Conservation (phyloP, 2,797 vertebrate species). For the Bradypodion pumilum region DNA sequence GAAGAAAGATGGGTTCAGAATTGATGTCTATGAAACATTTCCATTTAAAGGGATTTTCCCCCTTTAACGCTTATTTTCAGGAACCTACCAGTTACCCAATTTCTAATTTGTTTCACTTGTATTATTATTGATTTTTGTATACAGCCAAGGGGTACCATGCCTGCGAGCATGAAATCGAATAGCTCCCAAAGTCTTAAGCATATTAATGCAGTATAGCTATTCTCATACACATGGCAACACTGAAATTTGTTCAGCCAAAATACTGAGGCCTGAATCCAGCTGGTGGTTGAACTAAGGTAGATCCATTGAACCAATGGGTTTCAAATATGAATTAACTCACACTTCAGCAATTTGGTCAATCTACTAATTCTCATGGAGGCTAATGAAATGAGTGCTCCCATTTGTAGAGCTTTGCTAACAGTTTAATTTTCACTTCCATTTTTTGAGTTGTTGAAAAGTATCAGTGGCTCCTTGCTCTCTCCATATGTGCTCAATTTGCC, state of each 20-base stretch:
- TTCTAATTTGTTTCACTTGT: slow-evolving; percentile 32
- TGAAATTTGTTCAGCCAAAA: not conserved
- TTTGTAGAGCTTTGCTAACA: not conserved
- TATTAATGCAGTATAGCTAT: slow-evolving; percentile 7
- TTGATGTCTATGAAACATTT: slow-evolving; percentile 12
- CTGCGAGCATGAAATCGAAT: slow-evolving; percentile 33
- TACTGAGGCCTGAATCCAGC: too few species aligned
- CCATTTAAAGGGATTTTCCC: slow-evolving; percentile 18
- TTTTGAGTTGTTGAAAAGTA: not conserved
- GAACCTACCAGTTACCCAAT: slow-evolving; percentile 24
- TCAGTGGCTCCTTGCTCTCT: not conserved
- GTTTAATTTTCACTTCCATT: not conserved
- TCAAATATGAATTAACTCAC: too few species aligned
- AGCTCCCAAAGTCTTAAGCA: slow-evolving; percentile 3
- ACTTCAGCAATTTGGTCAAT: too few species aligned
- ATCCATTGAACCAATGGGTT: too few species aligned
- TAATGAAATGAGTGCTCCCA: too few species aligned
- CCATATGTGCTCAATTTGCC: not conserved
- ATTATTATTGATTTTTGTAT: slow-evolving; percentile 32
- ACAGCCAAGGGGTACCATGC: not conserved
- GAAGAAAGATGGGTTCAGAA: slow-evolving; percentile 7
- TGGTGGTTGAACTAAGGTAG: too few species aligned
- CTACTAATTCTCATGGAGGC: too few species aligned
- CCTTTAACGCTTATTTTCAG: slow-evolving; percentile 23
- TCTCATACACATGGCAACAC: not conserved